Evolutionary conservation across 1,140 invertebrate species (phyloP), one percentile per base, ranked within the genome.

Genomic region (Bombus polaris): DNA sequence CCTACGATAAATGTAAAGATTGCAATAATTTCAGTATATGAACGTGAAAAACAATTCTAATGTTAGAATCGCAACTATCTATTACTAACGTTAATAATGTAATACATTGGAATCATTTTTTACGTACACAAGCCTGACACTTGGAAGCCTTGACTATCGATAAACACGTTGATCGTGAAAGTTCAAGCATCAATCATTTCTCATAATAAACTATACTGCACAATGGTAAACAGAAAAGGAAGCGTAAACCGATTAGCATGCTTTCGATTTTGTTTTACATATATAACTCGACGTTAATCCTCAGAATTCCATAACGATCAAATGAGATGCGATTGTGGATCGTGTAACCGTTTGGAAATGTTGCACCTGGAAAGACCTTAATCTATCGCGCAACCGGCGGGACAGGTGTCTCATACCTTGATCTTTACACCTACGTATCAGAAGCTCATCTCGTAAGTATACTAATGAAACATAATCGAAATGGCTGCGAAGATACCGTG

Each of bases 391-490:
- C 32, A 15, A 37, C 13, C 22, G 47, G n/a, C 2, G 2, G 10
- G 28, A 25, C 85, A 62, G 47, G 73, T 72, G 65, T 65, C 66
- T 42, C 32, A 28, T 28, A 53, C 59, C 59, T 15, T 2, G 53
- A 47, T 77, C 65, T 57, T 57, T 44, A 74, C 78, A 81, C 71
- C 44, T 57, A 74, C 71, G 59, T 66, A 65, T 76, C 81, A 5
- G 42, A n/a, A 44, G 57, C 42, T 74, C 65, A 79, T 83, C 62
- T 42, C 35, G 74, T 44, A 22, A 28, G 37, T 71, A n/a, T 70
- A 70, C 75, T 53, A 77, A 57, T 53, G 73, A 77, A 78, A 68
- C 74, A 39, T 59, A 70, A 84, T 84, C 82, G 82, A 77, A 84
- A 79, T 53, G 82, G 75, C 65, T 47, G 25, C 66, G 47, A 65